Percentiles rank a stretch among this genome's conserved stretches.
Evolutionary conservation across 2,888 invertebrate species (phyloP).

Genomic region (Frankliniella intonsa): DNA sequence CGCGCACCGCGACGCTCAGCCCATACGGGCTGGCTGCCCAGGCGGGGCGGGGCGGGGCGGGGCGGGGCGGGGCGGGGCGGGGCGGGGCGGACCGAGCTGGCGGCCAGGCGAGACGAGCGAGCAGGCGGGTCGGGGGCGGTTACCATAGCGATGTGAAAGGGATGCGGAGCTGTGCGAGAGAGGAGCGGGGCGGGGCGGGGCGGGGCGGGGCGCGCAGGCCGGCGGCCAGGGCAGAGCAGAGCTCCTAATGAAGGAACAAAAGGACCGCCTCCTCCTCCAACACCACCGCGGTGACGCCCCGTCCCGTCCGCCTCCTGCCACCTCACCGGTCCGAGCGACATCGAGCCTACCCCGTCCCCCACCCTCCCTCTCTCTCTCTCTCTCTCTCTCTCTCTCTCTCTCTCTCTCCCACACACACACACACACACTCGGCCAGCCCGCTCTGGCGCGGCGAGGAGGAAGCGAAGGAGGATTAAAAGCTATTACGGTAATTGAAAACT

Average conservation of each 20-base stretch:
- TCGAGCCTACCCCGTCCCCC: background rate
- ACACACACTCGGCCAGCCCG: background rate
- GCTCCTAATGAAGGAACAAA: background rate
- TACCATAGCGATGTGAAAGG: background rate
- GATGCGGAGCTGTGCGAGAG: background rate
- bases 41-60: background rate
- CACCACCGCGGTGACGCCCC: background rate
- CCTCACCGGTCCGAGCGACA: background rate
- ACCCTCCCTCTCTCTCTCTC: background rate
- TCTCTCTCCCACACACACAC: background rate
- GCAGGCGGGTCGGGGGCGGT: background rate
- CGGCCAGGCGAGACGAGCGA: background rate
- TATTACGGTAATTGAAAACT: slow-evolving; percentile 25
- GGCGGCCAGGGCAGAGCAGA: background rate
- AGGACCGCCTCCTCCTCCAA: background rate
- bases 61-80: slow-evolving; percentile 1
- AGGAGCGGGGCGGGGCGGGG: background rate
- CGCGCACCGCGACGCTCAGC: no score
- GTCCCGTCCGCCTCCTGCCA: background rate
- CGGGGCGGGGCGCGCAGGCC: background rate
- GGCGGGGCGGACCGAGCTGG: background rate
- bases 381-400: background rate
- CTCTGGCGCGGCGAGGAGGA: background rate
- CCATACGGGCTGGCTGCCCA: no score
- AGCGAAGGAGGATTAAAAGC: slow-evolving; percentile 19